Percentiles rank a stretch among this genome's conserved stretches.
These are phyloP conservation scores for Microplitis manilae DNA, from an alignment of 2,888 invertebrate species.

Conservation along the genomic window DNA sequence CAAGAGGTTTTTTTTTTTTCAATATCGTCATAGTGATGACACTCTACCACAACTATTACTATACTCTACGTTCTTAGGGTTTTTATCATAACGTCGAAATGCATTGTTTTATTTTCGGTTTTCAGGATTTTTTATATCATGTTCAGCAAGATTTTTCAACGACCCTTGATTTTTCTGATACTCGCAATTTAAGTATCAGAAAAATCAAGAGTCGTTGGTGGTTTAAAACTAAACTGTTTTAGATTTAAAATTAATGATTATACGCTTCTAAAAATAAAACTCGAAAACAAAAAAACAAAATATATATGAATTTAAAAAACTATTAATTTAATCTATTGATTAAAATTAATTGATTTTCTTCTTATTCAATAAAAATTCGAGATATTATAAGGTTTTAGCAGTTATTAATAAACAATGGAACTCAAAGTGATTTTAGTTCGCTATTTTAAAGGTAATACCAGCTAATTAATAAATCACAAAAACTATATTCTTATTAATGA, in stretches of 20 bases:
- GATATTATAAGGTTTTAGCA: not conserved
- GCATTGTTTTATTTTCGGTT: not conserved
- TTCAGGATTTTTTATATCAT: constrained; percentile 27
- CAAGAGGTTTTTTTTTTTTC: not conserved
- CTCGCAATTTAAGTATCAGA: constrained; percentile 22
- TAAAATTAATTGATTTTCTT: not conserved
- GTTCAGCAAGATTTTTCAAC: constrained; percentile 18
- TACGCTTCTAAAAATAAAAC: not conserved
- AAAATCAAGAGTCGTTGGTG: constrained; percentile 41
- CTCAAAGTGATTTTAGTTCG: too few species aligned
- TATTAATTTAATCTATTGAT: not conserved
- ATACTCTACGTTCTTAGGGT: not conserved
- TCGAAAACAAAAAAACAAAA: not conserved
- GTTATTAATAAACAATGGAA: too few species aligned
- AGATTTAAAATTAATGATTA: not conserved
- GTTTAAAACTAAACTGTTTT: not conserved
- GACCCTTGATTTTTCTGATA: constrained; percentile 42
- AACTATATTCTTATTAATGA: too few species aligned
- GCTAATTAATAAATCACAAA: too few species aligned
- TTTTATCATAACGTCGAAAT: not conserved
- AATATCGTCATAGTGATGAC: not conserved
- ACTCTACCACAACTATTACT: not conserved
- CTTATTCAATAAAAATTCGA: not conserved
- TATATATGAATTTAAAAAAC: not conserved
- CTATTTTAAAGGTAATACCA: too few species aligned